phyloP scores from a whole-genome alignment of 2,888 invertebrate genomes.

The Alentia gelatinosa region DNA sequence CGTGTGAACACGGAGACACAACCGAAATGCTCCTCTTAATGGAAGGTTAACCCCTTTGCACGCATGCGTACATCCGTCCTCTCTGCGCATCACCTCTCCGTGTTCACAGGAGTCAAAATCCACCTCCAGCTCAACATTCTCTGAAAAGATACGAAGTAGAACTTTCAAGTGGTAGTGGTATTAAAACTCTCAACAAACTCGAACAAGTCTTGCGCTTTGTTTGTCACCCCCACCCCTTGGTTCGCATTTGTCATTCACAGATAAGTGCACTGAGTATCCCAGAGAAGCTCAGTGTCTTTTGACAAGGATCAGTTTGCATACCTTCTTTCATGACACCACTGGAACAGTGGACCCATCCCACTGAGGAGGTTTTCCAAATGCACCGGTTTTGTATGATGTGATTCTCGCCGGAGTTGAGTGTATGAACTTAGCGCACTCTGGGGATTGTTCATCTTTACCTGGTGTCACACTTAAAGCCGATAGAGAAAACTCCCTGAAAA shows the following conservation, averaged over 20 bases:
- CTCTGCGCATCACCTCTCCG: background rate
- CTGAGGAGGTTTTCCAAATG: background rate
- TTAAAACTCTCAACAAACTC: background rate
- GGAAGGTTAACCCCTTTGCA: background rate
- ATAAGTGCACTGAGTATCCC: background rate
- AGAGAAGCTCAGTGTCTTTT: background rate
- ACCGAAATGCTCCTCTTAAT: background rate
- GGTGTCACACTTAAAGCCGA: background rate
- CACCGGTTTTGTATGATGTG: background rate
- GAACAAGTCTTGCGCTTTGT: background rate
- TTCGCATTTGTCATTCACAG: background rate
- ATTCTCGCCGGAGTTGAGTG: background rate
- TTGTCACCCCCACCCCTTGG: background rate
- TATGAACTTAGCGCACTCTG: background rate
- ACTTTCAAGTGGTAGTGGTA: background rate
- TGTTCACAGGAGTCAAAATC: background rate
- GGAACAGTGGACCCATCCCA: background rate
- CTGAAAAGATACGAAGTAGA: background rate
- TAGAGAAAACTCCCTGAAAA: background rate
- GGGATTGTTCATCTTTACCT: background rate
- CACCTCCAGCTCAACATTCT: background rate
- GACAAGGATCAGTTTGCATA: background rate
- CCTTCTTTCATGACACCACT: background rate
- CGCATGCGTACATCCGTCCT: no score
- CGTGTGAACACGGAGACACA: slow-evolving; percentile 26